Conservation (phyloP, 2,113 vertebrate genomes). For the Callipepla squamata region DNA sequence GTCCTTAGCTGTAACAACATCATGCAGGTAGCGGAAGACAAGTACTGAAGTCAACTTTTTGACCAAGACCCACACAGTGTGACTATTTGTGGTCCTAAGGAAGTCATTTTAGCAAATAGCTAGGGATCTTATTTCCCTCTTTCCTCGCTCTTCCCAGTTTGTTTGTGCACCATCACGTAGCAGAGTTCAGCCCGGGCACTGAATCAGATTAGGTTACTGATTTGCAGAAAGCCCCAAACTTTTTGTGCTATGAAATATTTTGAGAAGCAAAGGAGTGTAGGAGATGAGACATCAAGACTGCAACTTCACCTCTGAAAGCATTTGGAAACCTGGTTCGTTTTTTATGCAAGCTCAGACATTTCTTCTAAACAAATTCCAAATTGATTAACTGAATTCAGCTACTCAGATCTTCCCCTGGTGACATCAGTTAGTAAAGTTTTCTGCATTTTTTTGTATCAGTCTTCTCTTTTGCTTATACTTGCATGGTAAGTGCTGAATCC, state of each 20-base stretch:
- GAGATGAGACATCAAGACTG: background rate
- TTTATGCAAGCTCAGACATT: background rate
- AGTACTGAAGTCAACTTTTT: background rate
- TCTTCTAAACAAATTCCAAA: background rate
- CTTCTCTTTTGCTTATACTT: background rate
- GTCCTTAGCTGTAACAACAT: background rate
- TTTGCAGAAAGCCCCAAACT: background rate
- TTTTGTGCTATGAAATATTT: background rate
- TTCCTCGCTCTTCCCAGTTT: background rate
- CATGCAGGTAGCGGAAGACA: background rate
- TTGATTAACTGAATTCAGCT: background rate
- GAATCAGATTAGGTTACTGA: background rate
- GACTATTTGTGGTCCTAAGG: background rate
- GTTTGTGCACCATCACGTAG: background rate
- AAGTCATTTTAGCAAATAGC: background rate
- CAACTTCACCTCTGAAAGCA: rapidly evolving
- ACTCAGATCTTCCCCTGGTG: rapidly evolving
- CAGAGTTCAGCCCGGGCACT: background rate
- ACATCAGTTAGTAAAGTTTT: background rate
- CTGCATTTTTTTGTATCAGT: background rate
- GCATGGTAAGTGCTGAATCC: background rate
- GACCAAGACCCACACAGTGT: background rate
- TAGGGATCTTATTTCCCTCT: background rate
- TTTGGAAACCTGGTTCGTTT: background rate
- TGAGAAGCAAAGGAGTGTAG: background rate